phyloP scores from a whole-genome alignment of 2,797 vertebrate species.

The Premnoplex brunnescens region DNA sequence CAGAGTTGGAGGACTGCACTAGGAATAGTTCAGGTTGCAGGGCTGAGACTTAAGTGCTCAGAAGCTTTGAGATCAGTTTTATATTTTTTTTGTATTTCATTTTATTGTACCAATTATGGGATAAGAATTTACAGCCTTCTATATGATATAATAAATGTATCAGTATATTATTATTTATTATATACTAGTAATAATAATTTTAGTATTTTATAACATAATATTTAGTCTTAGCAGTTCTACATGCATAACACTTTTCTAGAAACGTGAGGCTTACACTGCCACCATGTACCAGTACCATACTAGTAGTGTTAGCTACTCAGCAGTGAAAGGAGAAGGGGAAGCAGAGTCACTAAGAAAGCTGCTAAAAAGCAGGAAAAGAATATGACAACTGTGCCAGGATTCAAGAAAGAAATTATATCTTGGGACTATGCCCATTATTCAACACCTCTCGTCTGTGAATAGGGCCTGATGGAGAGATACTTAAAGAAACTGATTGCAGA shows the following conservation, averaged over 20 bases:
- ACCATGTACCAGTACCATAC: accelerated
- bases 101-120: background rate
- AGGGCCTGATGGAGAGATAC: background rate
- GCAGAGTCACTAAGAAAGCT: background rate
- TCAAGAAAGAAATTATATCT: background rate
- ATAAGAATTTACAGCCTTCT: background rate
- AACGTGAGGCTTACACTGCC: background rate
- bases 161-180: background rate
- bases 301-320: background rate
- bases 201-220: background rate
- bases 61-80: background rate
- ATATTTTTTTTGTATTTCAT: background rate
- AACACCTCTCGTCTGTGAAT: background rate
- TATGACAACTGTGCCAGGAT: background rate
- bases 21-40: background rate
- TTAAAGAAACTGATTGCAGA: background rate
- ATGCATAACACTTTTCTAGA: background rate
- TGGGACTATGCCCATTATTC: background rate
- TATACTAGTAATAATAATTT: background rate
- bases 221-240: background rate
- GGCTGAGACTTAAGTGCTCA: background rate
- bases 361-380: background rate
- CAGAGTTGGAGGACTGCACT: background rate
- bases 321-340: background rate
- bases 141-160: no score